A percentile compares a stretch with the other conserved stretches of the same genome.
These are phyloP conservation scores for Accipiter superciliosus DNA, from an alignment of 2,797 vertebrate genomes.

Conservation along the genomic window DNA sequence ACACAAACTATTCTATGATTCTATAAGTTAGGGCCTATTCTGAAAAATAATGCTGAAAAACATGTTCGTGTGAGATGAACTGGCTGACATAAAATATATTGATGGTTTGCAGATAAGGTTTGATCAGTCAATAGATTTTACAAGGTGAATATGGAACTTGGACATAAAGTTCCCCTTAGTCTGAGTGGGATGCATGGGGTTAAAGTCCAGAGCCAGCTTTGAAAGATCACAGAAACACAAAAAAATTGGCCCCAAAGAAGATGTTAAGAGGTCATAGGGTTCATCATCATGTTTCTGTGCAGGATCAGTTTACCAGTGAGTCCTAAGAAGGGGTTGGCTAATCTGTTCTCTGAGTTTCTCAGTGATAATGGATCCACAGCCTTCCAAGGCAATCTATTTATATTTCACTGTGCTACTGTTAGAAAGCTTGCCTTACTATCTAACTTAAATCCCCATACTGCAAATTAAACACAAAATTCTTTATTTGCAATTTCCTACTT, in stretches of 20 bases:
- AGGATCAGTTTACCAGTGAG: neutral
- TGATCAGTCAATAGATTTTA: neutral
- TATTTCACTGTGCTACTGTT: neutral
- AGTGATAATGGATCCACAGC: neutral
- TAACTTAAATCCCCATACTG: neutral
- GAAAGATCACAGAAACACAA: neutral
- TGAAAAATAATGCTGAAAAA: neutral
- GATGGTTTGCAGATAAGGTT: neutral
- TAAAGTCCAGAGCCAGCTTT: neutral
- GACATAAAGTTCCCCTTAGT: neutral
- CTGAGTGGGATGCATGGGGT: neutral
- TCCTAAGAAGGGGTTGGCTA: neutral
- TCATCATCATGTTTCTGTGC: neutral
- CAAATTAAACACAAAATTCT: neutral
- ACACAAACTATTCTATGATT: neutral
- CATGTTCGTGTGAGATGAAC: neutral
- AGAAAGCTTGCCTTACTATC: neutral
- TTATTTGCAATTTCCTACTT: neutral
- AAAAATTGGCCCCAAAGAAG: neutral
- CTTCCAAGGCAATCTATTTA: neutral
- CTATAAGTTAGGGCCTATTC: neutral
- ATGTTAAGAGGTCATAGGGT: neutral
- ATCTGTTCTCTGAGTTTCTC: neutral
- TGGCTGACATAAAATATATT: neutral
- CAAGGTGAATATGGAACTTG: accelerated